phyloP scores from a whole-genome alignment of 2,888 invertebrate species.

The Dryococelus australis region DNA sequence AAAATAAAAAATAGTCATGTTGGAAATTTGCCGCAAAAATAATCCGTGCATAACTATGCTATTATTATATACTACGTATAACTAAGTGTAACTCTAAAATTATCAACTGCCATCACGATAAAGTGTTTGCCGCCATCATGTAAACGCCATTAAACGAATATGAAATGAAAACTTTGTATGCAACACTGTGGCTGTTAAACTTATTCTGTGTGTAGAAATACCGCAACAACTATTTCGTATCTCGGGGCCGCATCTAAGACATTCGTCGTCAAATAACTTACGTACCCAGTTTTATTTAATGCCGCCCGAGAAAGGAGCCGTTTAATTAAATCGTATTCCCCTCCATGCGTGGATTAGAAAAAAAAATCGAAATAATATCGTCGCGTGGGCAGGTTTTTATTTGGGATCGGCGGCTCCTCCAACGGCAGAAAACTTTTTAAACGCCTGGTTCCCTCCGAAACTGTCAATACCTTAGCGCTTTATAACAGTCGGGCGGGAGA shows the following conservation, averaged over 20 bases:
- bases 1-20: too few species aligned
- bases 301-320: background rate
- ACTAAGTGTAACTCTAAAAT: too few species aligned
- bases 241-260: background rate
- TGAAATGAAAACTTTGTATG: too few species aligned
- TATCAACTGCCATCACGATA: too few species aligned
- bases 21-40: too few species aligned
- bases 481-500: background rate
- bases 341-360: background rate
- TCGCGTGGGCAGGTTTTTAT: background rate
- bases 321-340: background rate
- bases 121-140: too few species aligned
- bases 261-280: background rate
- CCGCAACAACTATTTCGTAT: background rate
- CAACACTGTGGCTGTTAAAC: too few species aligned
- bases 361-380: background rate
- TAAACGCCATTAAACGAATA: too few species aligned
- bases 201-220: too few species aligned
- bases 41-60: too few species aligned
- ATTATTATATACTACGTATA: too few species aligned
- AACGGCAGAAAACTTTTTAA: background rate
- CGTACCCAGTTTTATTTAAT: background rate
- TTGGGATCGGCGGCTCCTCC: background rate
- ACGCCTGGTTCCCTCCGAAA: background rate
- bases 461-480: background rate